Base-by-base conservation (phyloP, 2,888 invertebrate genomes). In the Aradus depressus region DNA sequence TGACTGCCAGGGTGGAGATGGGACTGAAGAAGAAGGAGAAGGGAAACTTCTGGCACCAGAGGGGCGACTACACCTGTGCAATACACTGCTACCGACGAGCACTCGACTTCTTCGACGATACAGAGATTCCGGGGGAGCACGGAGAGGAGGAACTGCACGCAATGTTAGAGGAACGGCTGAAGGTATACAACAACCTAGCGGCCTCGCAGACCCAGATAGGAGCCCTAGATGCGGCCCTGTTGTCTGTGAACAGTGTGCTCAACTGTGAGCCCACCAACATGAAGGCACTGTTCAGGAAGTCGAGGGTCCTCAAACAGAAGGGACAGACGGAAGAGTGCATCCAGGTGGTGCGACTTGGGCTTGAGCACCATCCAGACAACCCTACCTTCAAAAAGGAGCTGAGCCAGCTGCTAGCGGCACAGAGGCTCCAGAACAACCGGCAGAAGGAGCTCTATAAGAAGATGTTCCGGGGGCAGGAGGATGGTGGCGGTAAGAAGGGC, bases 151-250 rank as follows among this genome's bases (percentile, higher is more conserved):
- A 78, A 51, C 65, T 84, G 38, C 79, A 81, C 62, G 68, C 74
- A 31, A 64, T 92, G 44, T 64, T 90, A 25, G 87, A 89, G 48
- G 86, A 88, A 63, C 72, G 89, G 57, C 71, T 91, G 45, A 80
- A 86, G 62, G 86, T 90, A 1, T 83, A 85, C 63, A 93, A 93
- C 66, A 95, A 95, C 66, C 77, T 93, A 74, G 91, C 92, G 12
- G 88, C 89, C 56, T 87, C 91, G 12, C 92, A 93, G 69, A 75
- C 93, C 59, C 91, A 89, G 72, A 81, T 86, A 32, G 81, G 84
- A 50, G 84, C 87, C 6, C 88, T 79, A 65, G 88, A 89, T 60
- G 82, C 86, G 8, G 92, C 92, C 4, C 71, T 91, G 21, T 75
- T 79, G 67, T 87, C 89, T 6, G 81, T 92, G 23, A 84, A 86